A percentile compares a stretch with the other conserved stretches of the same genome.
Conservation (phyloP, 2,888 invertebrate genomes). For the Dryococelus australis region DNA sequence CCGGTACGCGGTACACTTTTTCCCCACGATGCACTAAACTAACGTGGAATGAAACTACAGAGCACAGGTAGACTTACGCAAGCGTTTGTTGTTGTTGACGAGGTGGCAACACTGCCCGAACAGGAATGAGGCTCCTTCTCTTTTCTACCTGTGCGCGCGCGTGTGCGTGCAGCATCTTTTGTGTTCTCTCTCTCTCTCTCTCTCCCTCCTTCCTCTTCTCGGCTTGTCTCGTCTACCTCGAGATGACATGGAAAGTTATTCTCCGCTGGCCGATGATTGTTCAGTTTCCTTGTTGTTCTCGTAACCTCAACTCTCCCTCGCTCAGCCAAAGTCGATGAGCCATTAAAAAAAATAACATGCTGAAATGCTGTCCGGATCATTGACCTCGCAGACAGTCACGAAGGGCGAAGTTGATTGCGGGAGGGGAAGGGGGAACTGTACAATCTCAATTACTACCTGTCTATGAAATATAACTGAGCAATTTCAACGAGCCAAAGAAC, state of each 20-base stretch:
- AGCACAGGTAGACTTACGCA: not conserved
- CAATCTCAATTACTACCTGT: not conserved
- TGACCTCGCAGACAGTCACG: conserved; percentile 3
- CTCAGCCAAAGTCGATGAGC: not conserved
- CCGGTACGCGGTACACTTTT: not conserved
- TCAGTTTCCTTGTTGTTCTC: conserved; percentile 10
- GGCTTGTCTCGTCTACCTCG: not conserved
- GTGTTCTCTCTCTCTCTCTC: not conserved
- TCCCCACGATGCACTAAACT: not conserved
- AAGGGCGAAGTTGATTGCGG: not conserved
- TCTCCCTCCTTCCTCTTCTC: too few species aligned
- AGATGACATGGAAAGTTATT: conserved; percentile 30
- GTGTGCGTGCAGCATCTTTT: conserved; percentile 29
- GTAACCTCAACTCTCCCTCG: not conserved
- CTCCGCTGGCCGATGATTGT: not conserved
- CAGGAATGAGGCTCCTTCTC: conserved; percentile 21
- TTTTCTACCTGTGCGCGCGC: not conserved
- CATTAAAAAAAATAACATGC: not conserved
- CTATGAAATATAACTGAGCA: too few species aligned
- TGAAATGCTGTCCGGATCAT: not conserved
- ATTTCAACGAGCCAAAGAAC: not conserved
- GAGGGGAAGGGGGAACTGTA: not conserved
- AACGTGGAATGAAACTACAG: not conserved
- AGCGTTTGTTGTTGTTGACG: conserved; percentile 3
- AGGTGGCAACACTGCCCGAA: not conserved